Base-by-base conservation (phyloP, 2,113 vertebrate genomes). In the Takifugu flavidus region DNA sequence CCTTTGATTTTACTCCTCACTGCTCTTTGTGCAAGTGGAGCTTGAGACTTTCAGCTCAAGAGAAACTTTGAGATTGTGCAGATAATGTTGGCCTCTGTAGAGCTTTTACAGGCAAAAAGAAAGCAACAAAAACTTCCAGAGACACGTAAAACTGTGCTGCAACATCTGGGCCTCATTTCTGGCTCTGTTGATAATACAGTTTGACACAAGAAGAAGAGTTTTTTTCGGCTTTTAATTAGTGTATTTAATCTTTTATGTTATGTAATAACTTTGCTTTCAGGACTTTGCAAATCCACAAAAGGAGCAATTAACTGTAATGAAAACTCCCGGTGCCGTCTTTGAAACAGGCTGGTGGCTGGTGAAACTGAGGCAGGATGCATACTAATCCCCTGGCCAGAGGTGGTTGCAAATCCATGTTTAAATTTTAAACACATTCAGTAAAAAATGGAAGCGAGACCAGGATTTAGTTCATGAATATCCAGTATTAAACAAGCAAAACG, bases 231-330 rank as follows among this genome's bases (percentile, higher is more conserved):
- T 58, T 42, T 53, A 25, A 69, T 53, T 25, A 12, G 0, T 59
- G 27, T 25, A 13, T 62, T 50, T 58, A 15, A 27, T 61, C 51
- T 56, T 6, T 13, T 1, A 2, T 11, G 53, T 60, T 64, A 65
- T 28, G 11, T 39, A 50, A 46, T 65, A 15, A 2, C 29, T 52
- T 60, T n/a, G 34, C 47, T 67, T 67, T 59, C 25, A 71, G 39
- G 47, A 56, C 26, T 13, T 2, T 28, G 60, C 47, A 63, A 54
- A 63, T n/a, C 12, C 6, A 44, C 31, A n/a, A 49, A 47, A 59
- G 2, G 20, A 26, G 13, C 12, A 26, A 7, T 34, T 5, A 59
- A 50, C 10, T 54, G 27, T 42, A 31, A 66, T 31, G 45, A 29
- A 14, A 54, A 42, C 13, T 70, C 31, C 5, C 25, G 29, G 59